Percentiles rank a stretch among this genome's conserved stretches.
Evolutionary conservation across 2,797 vertebrate genomes (phyloP).

Genomic region (Acanthurus tractus): DNA sequence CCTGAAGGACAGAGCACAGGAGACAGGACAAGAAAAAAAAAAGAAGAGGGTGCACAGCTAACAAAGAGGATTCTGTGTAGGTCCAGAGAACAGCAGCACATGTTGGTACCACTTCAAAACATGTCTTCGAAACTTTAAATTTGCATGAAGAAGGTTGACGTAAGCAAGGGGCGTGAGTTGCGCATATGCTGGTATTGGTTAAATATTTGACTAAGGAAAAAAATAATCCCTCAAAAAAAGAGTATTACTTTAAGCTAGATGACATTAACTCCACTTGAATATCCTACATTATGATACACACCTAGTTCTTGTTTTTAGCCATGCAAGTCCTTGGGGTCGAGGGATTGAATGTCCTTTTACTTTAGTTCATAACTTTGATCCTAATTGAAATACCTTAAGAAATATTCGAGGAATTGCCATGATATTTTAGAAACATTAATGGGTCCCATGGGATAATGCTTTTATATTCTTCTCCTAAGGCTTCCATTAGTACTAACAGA

Average conservation of each 20-base stretch:
- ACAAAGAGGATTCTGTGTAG: slow-evolving; percentile 22
- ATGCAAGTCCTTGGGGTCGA: no score
- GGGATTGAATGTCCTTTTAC: not conserved
- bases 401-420: not conserved
- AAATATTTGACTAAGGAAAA: not conserved
- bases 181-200: not conserved
- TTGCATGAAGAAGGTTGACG: not conserved
- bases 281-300: not conserved
- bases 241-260: not conserved
- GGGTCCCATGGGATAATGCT: no score
- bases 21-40: slow-evolving; percentile 1
- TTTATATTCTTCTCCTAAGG: no score
- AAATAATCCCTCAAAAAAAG: not conserved
- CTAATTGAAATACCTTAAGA: not conserved
- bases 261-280: not conserved
- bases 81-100: not conserved
- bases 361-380: not conserved
- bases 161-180: not conserved
- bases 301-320: not conserved
- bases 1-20: slow-evolving; percentile 69
- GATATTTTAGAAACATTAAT: no score
- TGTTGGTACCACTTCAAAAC: slow-evolving; percentile 1
- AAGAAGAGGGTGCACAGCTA: not conserved
- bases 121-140: not conserved
- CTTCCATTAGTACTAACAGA: no score